Evolutionary conservation across 2,797 vertebrate genomes (phyloP).

Genomic region (Lerista edwardsae): DNA sequence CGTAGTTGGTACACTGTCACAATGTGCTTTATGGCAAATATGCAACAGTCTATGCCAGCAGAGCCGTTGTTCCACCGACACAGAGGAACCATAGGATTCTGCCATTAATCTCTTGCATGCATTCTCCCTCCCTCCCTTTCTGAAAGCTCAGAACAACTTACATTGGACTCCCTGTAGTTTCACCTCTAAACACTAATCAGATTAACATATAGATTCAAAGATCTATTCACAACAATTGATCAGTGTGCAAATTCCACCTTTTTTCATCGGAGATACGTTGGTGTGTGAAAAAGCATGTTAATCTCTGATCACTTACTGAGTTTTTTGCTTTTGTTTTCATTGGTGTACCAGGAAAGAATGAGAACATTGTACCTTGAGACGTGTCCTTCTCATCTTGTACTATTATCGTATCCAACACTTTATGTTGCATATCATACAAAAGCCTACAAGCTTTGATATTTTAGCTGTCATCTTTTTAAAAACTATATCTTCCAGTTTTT

Average conservation of each 20-base stretch:
- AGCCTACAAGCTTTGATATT: slow-evolving; percentile 61
- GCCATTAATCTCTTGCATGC: too few relatives aligned
- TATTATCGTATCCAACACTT: slow-evolving; percentile 43
- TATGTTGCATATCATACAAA: slow-evolving; percentile 47
- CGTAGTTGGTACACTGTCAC: too few relatives aligned
- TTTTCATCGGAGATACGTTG: not conserved
- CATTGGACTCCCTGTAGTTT: not conserved
- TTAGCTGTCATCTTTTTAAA: slow-evolving; percentile 49
- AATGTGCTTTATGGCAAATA: too few relatives aligned
- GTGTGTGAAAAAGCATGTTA: not conserved
- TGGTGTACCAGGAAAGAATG: slow-evolving; percentile 30
- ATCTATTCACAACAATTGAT: not conserved
- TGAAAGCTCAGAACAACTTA: not conserved
- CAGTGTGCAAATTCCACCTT: not conserved
- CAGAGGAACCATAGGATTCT: too few relatives aligned
- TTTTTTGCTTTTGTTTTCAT: not conserved
- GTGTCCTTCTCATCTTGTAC: slow-evolving; percentile 29
- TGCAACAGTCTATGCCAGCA: too few relatives aligned
- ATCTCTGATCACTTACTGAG: not conserved
- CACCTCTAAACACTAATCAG: not conserved
- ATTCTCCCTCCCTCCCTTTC: not conserved
- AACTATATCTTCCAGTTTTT: slow-evolving; percentile 55
- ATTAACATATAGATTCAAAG: not conserved
- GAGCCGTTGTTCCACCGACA: too few relatives aligned
- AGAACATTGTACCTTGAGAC: slow-evolving; percentile 33